Evolutionary conservation across 2,888 invertebrate species (phyloP), one percentile per base, ranked within the genome.

Genomic region (Gastracanthus pulcherrimus): DNA sequence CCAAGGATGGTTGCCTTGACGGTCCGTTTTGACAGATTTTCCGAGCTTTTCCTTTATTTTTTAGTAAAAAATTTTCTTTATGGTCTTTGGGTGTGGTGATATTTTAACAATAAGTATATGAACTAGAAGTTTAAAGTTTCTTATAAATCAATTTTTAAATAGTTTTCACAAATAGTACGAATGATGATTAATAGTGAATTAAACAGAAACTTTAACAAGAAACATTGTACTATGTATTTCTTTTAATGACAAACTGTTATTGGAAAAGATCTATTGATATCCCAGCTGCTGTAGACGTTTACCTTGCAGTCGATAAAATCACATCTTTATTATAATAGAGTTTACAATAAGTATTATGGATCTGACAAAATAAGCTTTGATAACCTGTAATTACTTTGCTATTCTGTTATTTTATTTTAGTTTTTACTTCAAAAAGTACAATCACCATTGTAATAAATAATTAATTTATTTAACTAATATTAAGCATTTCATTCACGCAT

Each of bases 1-100:
- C 89, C 89, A 89, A 88, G 45, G 2, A 13, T 38, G n/a, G 13
- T 41, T 4, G 11, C 13, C 19, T 66, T n/a, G n/a, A n/a, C n/a
- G n/a, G n/a, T n/a, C n/a, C n/a, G n/a, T n/a, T n/a, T n/a, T n/a
- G n/a, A n/a, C n/a, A n/a, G n/a, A n/a, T n/a, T n/a, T n/a, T n/a
- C n/a, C 6, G 11, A 23, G 16, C 29, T 60, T 11, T 29, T 11
- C 9, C 11, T 31, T 36, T 55, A 19, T 60, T n/a, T 5, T 19
- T 36, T 23, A 19, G 1, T 55, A 55, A 11, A 55, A 55, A 55
- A 19, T n/a, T n/a, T n/a, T n/a, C n/a, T n/a, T n/a, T n/a, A 26
- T 2, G 2, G 11, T 9, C 9, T 2, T 13, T 26, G 2, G 11
- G 0, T 55, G 2, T 9, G 5, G 0, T 26, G 26, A 48, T 31